phyloP scores from a whole-genome alignment of 2,113 vertebrate species.

The Gulo gulo region DNA sequence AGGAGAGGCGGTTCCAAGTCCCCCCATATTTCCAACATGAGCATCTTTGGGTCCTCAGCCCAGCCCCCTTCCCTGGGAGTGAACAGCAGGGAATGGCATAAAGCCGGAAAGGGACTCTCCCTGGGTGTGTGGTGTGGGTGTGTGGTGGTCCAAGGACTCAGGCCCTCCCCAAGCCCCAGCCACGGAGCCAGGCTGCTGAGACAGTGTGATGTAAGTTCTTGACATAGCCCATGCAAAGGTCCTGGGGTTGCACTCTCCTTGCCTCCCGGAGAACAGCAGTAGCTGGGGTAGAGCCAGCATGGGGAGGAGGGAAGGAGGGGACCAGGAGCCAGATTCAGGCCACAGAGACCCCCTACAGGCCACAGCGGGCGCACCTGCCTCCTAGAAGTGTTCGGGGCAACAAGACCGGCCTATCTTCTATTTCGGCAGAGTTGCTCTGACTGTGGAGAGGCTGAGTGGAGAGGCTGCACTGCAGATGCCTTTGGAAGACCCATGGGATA shows the following conservation, averaged over 20 bases:
- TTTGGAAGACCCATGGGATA: background rate
- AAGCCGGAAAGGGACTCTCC: too few species aligned
- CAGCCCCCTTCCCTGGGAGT: fast-evolving
- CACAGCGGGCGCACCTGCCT: fast-evolving
- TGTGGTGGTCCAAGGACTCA: background rate
- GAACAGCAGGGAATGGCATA: fast-evolving
- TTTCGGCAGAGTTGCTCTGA: background rate
- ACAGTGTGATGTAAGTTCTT: background rate
- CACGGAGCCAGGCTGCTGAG: background rate
- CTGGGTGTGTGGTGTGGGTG: fast-evolving
- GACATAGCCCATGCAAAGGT: background rate
- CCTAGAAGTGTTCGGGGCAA: fast-evolving
- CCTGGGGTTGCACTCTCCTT: background rate
- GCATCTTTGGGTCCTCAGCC: background rate
- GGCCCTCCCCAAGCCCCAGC: background rate
- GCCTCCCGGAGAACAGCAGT: background rate
- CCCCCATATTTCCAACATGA: fast-evolving
- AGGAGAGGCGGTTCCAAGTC: fast-evolving
- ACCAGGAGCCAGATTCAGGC: fast-evolving
- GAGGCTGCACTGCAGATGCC: fast-evolving
- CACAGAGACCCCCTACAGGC: fast-evolving
- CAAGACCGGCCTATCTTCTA: fast-evolving
- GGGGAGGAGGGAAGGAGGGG: background rate
- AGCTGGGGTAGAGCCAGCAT: background rate
- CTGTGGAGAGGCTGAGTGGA: fast-evolving